Base-by-base conservation (phyloP, 2,797 vertebrate genomes). In the Sciurus vulgaris region DNA sequence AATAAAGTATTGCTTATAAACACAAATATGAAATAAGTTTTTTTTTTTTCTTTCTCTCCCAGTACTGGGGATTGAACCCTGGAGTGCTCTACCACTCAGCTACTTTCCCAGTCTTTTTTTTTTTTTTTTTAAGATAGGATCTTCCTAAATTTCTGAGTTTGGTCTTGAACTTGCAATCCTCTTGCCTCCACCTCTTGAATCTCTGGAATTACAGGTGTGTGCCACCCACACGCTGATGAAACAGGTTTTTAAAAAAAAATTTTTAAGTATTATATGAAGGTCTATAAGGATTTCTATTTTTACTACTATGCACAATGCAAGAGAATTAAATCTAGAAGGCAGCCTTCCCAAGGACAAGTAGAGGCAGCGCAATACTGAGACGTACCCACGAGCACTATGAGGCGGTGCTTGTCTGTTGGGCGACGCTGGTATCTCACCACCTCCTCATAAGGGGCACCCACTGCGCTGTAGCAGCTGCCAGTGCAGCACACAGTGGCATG, bases 331-430 rank as follows among this genome's bases (percentile, higher is more conserved):
- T 22, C 26, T 28, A 30, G 30, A 82, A 86, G 82, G 72, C 30
- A 78, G 0, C 13, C 13, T 18, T 41, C 28, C 30, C 4, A 0
- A 5, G 47, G 44, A 15, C 3, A 13, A n/a, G 84, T 15, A 30
- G 81, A 73, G 4, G 3, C 2, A 0, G 24, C 20, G 47, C 47
- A 38, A 7, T 3, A 2, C 33, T 17, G 54, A 12, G 59, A 96
- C 99, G 97, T 97, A 99, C 99, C 99, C 74, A 99, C 69, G 15
- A 99, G 99, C 49, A 99, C 98, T 24, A 99, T 98, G 51, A 99
- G 98, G 15, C 99, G 99, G 93, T 99, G 98, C 15, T 97, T 93
- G 94, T 99, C 99, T 5, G 98, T 97, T 0, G 98, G 98, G 67
- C 97, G 97, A 77, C 99, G 99, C 98, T 99, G 99, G 98, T 99